These are phyloP conservation scores for Hyppa rectilinea DNA, from an alignment of 2,888 invertebrate genomes.

Conservation along the genomic window DNA sequence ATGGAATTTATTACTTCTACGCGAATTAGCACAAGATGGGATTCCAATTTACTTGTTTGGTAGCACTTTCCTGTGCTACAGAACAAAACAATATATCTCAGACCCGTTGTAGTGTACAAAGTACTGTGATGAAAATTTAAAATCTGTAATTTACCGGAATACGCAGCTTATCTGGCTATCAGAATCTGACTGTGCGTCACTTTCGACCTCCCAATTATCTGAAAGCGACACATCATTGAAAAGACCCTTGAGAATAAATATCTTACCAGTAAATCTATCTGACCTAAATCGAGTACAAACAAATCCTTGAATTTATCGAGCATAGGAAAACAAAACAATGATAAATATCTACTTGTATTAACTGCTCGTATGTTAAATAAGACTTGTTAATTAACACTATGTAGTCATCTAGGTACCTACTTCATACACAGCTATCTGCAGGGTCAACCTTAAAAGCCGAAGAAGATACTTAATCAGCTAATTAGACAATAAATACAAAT, in stretches of 20 bases:
- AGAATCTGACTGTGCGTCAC: conserved; percentile 49
- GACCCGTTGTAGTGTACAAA: neutral
- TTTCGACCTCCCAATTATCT: conserved; percentile 62
- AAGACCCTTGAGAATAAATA: conserved; percentile 82
- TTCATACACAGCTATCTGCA: neutral
- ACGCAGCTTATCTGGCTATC: conserved; percentile 35
- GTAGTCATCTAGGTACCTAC: conserved; percentile 7
- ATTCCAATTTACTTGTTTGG: conserved; percentile 39
- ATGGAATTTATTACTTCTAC: conserved; percentile 4
- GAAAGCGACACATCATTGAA: conserved; percentile 76
- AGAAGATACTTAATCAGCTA: conserved; percentile 31
- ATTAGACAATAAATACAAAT: conserved; percentile 28
- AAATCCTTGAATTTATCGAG: conserved; percentile 87
- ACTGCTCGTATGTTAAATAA: conserved; percentile 40
- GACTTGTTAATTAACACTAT: conserved; percentile 53
- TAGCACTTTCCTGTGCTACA: conserved; percentile 7
- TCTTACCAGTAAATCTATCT: conserved; percentile 81
- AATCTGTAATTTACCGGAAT: conserved; percentile 21
- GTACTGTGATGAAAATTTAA: neutral
- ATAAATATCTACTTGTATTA: conserved; percentile 67
- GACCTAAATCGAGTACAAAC: conserved; percentile 83
- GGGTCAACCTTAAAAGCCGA: conserved; percentile 51
- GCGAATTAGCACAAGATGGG: conserved; percentile 16
- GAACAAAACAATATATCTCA: conserved; percentile 5
- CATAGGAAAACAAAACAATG: conserved; percentile 76